Percentiles rank a stretch among this genome's conserved stretches.
These are phyloP conservation scores for Escarpia spicata DNA, from an alignment of 2,888 invertebrate genomes.

Conservation along the genomic window DNA sequence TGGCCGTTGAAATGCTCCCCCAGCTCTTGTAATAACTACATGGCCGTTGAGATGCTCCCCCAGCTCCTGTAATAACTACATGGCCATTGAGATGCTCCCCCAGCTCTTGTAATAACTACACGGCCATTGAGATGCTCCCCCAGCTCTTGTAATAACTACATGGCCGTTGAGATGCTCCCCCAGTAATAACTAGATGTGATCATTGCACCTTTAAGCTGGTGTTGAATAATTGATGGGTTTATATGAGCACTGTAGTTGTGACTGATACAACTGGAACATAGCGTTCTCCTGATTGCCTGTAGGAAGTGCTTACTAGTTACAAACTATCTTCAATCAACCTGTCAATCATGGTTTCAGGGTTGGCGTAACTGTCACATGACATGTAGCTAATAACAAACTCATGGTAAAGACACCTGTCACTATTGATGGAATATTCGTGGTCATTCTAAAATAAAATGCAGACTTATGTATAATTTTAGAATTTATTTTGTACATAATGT, in stretches of 20 bases:
- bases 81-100: not conserved
- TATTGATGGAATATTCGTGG: too few relatives aligned
- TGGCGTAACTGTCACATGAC: not conserved
- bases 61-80: not conserved
- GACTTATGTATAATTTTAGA: too few relatives aligned
- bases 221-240: slow-evolving; percentile 7
- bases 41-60: not conserved
- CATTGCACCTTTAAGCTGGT: slow-evolving; percentile 10
- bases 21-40: not conserved
- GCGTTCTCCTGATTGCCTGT: not conserved
- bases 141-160: not conserved
- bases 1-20: not conserved
- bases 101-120: not conserved
- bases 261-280: not conserved
- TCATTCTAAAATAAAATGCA: too few relatives aligned
- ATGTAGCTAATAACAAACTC: not conserved
- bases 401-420: not conserved
- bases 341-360: not conserved
- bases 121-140: not conserved
- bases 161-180: not conserved
- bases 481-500: too few relatives aligned
- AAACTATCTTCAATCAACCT: not conserved
- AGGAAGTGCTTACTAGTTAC: not conserved
- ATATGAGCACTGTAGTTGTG: not conserved
- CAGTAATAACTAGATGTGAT: not conserved